Evolutionary conservation across 2,113 vertebrate genomes (phyloP).

Genomic region (Cyprinodon brontotheroides): DNA sequence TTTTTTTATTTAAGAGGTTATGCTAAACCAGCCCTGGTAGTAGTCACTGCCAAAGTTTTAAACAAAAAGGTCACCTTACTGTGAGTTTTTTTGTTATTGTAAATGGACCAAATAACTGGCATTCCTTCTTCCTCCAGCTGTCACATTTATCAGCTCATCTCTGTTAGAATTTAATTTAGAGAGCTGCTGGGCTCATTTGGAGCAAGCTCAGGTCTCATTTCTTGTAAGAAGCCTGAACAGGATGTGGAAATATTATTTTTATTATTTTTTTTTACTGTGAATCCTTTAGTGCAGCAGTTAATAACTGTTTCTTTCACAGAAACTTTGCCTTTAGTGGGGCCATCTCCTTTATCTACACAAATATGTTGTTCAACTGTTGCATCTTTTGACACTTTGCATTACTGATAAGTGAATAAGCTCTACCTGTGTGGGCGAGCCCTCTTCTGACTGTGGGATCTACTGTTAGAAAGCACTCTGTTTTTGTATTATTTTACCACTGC

Average conservation of each 20-base stretch:
- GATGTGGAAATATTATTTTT: conserved; percentile 28
- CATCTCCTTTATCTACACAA: conserved; percentile 25
- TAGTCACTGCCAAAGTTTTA: conserved; percentile 38
- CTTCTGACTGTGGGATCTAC: conserved; percentile 16
- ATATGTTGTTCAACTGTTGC: conserved; percentile 39
- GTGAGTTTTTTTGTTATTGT: conserved; percentile 60
- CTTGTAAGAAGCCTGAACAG: not conserved
- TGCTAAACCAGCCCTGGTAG: conserved; percentile 28
- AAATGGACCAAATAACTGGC: conserved; percentile 73
- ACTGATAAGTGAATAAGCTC: conserved; percentile 16
- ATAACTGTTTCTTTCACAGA: conserved; percentile 48
- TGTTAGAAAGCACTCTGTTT: conserved; percentile 39
- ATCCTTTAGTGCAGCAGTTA: conserved; percentile 56
- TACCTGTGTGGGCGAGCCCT: conserved; percentile 12
- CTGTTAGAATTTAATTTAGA: conserved; percentile 30
- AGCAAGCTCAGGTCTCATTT: conserved; percentile 3
- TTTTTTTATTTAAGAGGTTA: conserved; percentile 41
- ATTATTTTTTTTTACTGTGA: conserved; percentile 63
- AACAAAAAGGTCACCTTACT: conserved; percentile 20
- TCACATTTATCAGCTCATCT: conserved; percentile 46
- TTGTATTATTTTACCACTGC: conserved; percentile 21
- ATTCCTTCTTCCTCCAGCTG: conserved; percentile 58
- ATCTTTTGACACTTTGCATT: conserved; percentile 14
- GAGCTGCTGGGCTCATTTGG: conserved; percentile 12
- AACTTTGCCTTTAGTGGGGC: conserved; percentile 20